A percentile compares a stretch with the other conserved stretches of the same genome.
phyloP scores from a whole-genome alignment of 2,888 invertebrate genomes.

The Artemia sinica region DNA sequence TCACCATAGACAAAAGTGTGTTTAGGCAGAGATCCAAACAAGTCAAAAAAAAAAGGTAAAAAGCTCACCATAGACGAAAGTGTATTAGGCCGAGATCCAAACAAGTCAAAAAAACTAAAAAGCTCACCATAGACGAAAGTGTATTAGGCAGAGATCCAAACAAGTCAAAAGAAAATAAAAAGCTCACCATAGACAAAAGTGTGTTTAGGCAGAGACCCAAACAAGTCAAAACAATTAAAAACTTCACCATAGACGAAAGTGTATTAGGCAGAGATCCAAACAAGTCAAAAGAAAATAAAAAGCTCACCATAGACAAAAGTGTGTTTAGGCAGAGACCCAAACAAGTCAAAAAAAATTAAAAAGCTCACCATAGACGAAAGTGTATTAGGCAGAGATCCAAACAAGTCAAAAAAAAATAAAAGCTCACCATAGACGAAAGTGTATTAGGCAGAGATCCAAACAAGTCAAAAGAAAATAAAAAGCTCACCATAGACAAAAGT shows the following conservation, averaged over 20 bases:
- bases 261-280: constrained; percentile 72
- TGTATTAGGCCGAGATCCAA: constrained; percentile 66
- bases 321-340: constrained; percentile 68
- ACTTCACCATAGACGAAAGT: constrained; percentile 52
- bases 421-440: constrained; percentile 52
- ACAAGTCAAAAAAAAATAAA: constrained; percentile 85
- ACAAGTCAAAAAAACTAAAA: constrained; percentile 85
- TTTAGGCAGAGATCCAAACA: constrained; percentile 77
- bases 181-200: constrained; percentile 52
- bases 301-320: constrained; percentile 52
- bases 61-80: constrained; percentile 52
- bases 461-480: constrained; percentile 71
- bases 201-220: constrained; percentile 68
- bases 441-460: constrained; percentile 72
- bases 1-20: constrained; percentile 57
- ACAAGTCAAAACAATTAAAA: constrained; percentile 76
- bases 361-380: constrained; percentile 52
- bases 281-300: constrained; percentile 71
- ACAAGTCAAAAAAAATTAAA: constrained; percentile 90
- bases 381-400: constrained; percentile 66
- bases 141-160: constrained; percentile 72
- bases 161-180: constrained; percentile 71
- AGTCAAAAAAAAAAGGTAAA: constrained; percentile 87
- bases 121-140: constrained; percentile 52
- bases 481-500: constrained; percentile 52